Evolutionary conservation across 2,888 invertebrate genomes (phyloP).

Genomic region (Lasioglossum oenotherae): DNA sequence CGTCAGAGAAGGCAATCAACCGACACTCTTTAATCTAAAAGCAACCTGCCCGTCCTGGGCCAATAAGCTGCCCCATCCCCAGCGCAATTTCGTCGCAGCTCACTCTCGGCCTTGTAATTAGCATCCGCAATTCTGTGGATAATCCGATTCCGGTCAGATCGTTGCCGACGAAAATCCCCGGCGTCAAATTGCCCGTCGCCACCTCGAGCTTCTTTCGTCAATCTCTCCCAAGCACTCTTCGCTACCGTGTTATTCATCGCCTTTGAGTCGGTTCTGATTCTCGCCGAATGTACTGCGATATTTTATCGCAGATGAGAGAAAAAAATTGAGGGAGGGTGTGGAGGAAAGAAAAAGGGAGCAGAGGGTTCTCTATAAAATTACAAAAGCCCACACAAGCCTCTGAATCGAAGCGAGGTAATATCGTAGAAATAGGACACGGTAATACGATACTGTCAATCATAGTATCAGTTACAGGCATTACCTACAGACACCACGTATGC

Average conservation of each 20-base stretch:
- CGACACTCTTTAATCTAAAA: slow-evolving; percentile 33
- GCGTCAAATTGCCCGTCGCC: slow-evolving; percentile 24
- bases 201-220: neutral
- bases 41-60: slow-evolving; percentile 30
- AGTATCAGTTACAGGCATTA: slow-evolving; percentile 3
- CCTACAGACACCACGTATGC: neutral
- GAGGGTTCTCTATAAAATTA: neutral
- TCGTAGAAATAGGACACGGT: neutral
- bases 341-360: neutral
- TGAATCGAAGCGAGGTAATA: neutral
- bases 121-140: slow-evolving; percentile 50
- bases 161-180: slow-evolving; percentile 21
- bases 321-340: too few species aligned
- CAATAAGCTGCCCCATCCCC: slow-evolving; percentile 26
- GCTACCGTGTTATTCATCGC: neutral
- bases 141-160: slow-evolving; percentile 48
- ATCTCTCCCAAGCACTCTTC: neutral
- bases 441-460: neutral
- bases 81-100: slow-evolving; percentile 34
- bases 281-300: neutral
- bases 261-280: neutral
- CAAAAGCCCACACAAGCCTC: neutral
- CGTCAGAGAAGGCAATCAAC: slow-evolving; percentile 21
- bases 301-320: neutral
- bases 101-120: slow-evolving; percentile 39